A percentile compares a stretch with the other conserved stretches of the same genome.
Conservation (phyloP, 37 sponge, comb jelly and placozoan species). For the Beroe forskalii region DNA sequence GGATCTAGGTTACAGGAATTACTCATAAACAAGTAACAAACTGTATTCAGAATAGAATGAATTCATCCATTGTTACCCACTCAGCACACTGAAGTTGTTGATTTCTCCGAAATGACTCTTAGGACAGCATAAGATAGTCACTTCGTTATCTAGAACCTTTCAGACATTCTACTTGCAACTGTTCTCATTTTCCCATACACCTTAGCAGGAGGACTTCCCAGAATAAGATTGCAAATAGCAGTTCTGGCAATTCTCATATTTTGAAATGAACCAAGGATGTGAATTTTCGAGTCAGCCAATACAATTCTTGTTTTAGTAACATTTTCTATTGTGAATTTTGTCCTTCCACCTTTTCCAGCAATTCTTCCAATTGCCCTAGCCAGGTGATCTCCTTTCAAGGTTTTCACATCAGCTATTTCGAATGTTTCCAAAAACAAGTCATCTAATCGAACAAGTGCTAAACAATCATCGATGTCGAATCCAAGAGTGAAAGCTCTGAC, state of each 20-base stretch:
- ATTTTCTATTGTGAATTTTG: conserved; percentile 99
- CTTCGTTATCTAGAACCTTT: conserved; percentile 28
- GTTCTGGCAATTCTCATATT: conserved; percentile 96
- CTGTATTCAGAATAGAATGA: too few species aligned
- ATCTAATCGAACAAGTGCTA: conserved; percentile 93
- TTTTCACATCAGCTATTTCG: conserved; percentile 87
- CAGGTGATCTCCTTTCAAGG: conserved; percentile 95
- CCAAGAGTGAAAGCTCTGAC: conserved; percentile 95
- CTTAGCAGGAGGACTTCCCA: conserved; percentile 96
- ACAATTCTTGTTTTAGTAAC: conserved; percentile 98
- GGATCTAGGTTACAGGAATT: too few species aligned
- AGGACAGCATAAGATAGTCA: too few species aligned
- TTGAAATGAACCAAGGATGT: conserved; percentile 96
- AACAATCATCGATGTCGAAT: conserved; percentile 93
- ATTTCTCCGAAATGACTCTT: too few species aligned
- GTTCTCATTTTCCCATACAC: conserved; percentile 94
- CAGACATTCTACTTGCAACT: conserved; percentile 80
- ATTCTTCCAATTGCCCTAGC: conserved; percentile 97
- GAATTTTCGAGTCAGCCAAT: conserved; percentile 96
- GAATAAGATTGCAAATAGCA: conserved; percentile 92
- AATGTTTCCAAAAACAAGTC: conserved; percentile 96
- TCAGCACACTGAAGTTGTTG: too few species aligned
- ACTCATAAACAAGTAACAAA: too few species aligned
- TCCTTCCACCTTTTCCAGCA: conserved; percentile 98
- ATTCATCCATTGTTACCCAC: too few species aligned